Conservation (phyloP, 1,140 invertebrate species). For the Ostrea denselamellosa region DNA sequence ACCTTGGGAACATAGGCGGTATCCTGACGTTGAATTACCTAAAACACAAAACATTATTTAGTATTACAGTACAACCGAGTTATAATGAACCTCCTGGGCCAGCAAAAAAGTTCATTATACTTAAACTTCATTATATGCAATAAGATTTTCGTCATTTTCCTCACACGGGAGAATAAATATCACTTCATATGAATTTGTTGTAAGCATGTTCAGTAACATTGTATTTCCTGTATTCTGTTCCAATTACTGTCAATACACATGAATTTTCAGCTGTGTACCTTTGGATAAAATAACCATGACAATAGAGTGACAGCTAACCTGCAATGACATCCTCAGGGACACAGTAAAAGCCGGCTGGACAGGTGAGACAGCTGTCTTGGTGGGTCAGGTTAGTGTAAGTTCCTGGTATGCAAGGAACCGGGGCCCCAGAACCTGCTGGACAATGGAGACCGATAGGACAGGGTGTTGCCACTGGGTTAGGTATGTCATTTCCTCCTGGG, state of each 20-base stretch:
- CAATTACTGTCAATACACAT: neutral
- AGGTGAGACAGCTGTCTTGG: conserved; percentile 64
- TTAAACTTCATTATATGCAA: no score
- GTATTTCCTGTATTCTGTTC: no score
- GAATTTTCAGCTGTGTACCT: neutral
- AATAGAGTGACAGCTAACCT: conserved; percentile 58
- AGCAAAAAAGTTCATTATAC: no score
- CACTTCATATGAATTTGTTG: no score
- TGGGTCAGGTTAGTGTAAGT: conserved; percentile 69
- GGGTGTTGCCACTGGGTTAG: conserved; percentile 68
- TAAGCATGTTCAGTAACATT: no score
- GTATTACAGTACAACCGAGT: neutral
- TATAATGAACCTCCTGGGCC: neutral
- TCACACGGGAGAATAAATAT: no score
- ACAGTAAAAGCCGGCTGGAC: conserved; percentile 73
- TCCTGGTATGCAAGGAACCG: conserved; percentile 69
- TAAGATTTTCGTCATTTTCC: no score
- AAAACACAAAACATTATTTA: conserved; percentile 20
- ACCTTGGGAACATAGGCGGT: conserved; percentile 72
- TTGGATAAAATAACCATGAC: neutral
- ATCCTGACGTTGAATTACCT: conserved; percentile 73
- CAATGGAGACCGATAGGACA: conserved; percentile 75
- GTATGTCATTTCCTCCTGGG: conserved; percentile 71
- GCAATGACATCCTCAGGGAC: conserved; percentile 75
- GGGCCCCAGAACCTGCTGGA: conserved; percentile 64